These are phyloP conservation scores for Tuta absoluta DNA, from an alignment of 2,888 invertebrate species.

Conservation along the genomic window DNA sequence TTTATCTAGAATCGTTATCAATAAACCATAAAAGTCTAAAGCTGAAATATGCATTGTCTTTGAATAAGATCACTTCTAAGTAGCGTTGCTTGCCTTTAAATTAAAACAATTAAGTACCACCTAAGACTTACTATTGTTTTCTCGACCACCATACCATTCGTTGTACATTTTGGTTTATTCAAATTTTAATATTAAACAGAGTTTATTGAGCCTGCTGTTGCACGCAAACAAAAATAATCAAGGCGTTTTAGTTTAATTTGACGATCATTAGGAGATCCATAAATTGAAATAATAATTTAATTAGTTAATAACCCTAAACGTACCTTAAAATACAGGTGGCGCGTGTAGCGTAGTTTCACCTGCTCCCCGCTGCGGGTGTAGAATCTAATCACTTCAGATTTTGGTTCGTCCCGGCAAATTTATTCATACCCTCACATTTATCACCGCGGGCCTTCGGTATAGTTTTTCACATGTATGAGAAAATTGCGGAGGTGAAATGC, in stretches of 20 bases:
- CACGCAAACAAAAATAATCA: not conserved
- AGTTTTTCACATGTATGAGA: conserved; percentile 73
- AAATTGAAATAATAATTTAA: conserved; percentile 23
- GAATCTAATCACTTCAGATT: conserved; percentile 73
- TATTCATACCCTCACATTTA: conserved; percentile 78
- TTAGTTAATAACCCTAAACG: conserved; percentile 26
- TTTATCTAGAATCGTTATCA: no score
- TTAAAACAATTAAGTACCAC: no score
- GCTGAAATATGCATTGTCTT: no score
- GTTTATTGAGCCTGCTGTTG: not conserved
- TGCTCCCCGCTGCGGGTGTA: conserved; percentile 59
- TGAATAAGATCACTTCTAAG: no score
- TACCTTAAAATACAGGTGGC: conserved; percentile 21
- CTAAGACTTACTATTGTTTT: not conserved
- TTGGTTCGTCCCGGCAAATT: conserved; percentile 65
- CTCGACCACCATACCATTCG: not conserved
- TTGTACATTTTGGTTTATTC: not conserved
- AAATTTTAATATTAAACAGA: not conserved
- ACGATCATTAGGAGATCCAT: conserved; percentile 19
- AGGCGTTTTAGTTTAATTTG: not conserved
- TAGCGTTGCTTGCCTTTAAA: no score
- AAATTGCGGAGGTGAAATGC: conserved; percentile 72
- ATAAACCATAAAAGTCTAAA: no score
- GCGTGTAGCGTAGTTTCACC: conserved; percentile 45
- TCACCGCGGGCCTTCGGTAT: conserved; percentile 66